Base-by-base conservation (phyloP, 2,888 invertebrate species). In the Napeogenes sylphis region DNA sequence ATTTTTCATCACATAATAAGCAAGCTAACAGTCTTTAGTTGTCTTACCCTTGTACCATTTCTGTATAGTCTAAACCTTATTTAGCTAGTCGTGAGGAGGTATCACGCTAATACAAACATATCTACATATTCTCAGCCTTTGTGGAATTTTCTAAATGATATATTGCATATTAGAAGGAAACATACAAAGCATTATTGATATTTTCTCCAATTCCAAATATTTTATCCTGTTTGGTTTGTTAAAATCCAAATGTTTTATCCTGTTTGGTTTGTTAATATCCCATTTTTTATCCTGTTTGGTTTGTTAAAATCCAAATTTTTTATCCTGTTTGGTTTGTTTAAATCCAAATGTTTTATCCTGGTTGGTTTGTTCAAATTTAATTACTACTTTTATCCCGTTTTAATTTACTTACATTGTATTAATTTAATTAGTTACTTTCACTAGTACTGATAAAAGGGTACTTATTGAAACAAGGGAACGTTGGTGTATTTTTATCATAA, bases 391-490 rank as follows among this genome's bases (percentile, higher is more conserved):
- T 21, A 21, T 21, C 21, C 21, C 0, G 21, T 21, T 21, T 47
- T 47, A 14, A 47, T 4, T 47, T 47, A 14, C 45, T 46, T 62
- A 56, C 59, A 62, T 53, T 55, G 4, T 47, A 35, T 2, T 35
- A 5, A 47, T 13, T 2, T 35, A 5, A 47, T 13, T 47, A 10
- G 10, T 10, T 42, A 42, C 30, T 0, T 30, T 30, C 30, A 51
- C 21, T 51, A 1, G 38, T 38, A 42, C 53, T 14, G 67, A 67
- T 67, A 67, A 67, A 62, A 54, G 64, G 58, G 51, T 64, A 21
- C 21, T 21, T 21, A 57, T 66, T 63, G 65, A 47, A 63, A 47
- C 60, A 35, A 35, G 51, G 53, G 51, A 38, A 8, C 32, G 38
- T 46, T 58, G 33, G 13, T 54, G 57, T 60, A 35, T 47, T 33